Conservation (phyloP, 2,113 vertebrate genomes). For the Chaetodon trifascialis region DNA sequence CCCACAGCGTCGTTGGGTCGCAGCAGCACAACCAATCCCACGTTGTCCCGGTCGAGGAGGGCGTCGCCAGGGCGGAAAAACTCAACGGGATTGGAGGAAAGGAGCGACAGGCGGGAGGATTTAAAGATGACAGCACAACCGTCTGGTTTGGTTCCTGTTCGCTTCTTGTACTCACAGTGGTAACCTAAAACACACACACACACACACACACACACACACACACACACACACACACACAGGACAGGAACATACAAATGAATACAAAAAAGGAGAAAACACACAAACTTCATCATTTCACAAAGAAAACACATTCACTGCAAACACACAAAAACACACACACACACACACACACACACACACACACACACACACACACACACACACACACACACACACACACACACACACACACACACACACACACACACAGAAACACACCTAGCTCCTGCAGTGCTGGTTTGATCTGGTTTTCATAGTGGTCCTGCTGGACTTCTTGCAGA, state of each 20-base stretch:
- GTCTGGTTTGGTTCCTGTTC: slow-evolving; percentile 93
- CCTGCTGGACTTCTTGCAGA: slow-evolving; percentile 97
- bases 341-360: background rate
- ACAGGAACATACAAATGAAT: background rate
- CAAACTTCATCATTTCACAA: background rate
- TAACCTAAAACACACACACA: slow-evolving; percentile 83
- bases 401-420: slow-evolving; percentile 2
- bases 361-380: slow-evolving; percentile 5
- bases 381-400: background rate
- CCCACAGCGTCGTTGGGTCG: slow-evolving; percentile 69
- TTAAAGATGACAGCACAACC: slow-evolving; percentile 95
- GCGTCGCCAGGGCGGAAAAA: slow-evolving; percentile 89
- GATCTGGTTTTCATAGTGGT: slow-evolving; percentile 92
- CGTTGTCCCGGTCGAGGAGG: slow-evolving; percentile 95
- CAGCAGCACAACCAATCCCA: slow-evolving; percentile 92
- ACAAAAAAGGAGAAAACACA: background rate
- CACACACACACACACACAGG: slow-evolving; percentile 2
- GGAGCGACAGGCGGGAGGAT: slow-evolving; percentile 88
- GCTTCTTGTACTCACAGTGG: slow-evolving; percentile 94
- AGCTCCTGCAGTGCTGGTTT: slow-evolving; percentile 91
- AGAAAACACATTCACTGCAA: background rate
- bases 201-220: slow-evolving; percentile 15
- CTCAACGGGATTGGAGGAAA: slow-evolving; percentile 91
- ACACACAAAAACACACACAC: background rate
- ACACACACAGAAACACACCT: slow-evolving; percentile 63